Evolutionary conservation across 2,113 vertebrate species (phyloP), one percentile per base, ranked within the genome.

Genomic region (Jaculus jaculus): DNA sequence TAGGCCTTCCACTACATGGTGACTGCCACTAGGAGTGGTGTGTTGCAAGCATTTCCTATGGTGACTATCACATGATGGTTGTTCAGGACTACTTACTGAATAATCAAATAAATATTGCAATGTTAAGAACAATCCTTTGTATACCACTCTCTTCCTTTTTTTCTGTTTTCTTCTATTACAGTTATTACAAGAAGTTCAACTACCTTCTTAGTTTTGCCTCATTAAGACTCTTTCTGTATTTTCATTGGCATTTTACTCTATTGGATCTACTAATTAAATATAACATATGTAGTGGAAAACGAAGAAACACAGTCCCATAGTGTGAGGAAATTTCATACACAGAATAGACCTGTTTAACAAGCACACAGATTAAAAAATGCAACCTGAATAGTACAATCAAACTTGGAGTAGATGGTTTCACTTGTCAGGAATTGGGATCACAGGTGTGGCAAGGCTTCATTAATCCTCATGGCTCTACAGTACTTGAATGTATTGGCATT

Each of bases 71-170:
- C 3, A 20, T 87, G 26, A 81, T 23, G 5, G 15, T 77, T 78
- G 42, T 77, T 86, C 83, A 92, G 11, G 75, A 89, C 80, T 81
- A 69, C 15, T 85, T 78, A 65, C 34, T 63, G 10, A 88, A 73
- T 84, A 21, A 85, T 60, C 60, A 34, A 90, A 79, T 24, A 21
- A 61, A 78, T 71, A 30, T 77, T 93, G 66, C 7, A 84, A n/a
- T 79, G 79, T 23, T 26, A 89, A 89, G 71, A 83, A 80, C 75
- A 91, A 54, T 47, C 80, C 4, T 81, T 96, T 89, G 37, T 47
- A 30, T 69, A 72, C 23, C 7, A 83, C 24, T 78, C 17, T 86
- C n/a, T n/a, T 91, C 20, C 26, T 26, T 87, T 87, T 66, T 42
- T 61, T 51, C 61, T 24, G 47, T 74, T 92, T 80, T 87, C 37